A percentile compares a stretch with the other conserved stretches of the same genome.
These are phyloP conservation scores for Darevskia nairensis DNA, from an alignment of 2,797 vertebrate species.

Conservation along the genomic window DNA sequence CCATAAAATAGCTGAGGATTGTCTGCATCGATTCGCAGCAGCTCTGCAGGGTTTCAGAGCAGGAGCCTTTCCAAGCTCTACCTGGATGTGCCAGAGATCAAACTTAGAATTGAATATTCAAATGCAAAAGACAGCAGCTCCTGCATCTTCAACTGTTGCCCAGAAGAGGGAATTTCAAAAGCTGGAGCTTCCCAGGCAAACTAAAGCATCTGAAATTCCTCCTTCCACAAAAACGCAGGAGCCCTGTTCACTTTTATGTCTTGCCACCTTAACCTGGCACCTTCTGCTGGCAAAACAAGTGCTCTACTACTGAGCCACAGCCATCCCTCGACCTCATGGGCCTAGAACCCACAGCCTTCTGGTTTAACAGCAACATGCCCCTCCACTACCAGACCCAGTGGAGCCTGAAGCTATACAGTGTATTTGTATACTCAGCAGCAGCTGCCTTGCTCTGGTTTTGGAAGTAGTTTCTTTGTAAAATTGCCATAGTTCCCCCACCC, in stretches of 20 bases:
- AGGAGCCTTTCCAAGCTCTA: neutral
- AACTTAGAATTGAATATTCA: no score
- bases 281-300: neutral
- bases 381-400: neutral
- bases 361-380: neutral
- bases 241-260: no score
- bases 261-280: neutral
- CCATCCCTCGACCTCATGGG: no score
- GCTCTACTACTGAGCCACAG: neutral
- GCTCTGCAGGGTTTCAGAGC: neutral
- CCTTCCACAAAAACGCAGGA: no score
- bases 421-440: neutral
- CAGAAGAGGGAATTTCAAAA: no score
- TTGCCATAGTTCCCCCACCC: neutral
- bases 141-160: no score
- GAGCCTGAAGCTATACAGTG: neutral
- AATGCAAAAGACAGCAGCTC: no score
- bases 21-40: neutral
- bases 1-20: neutral
- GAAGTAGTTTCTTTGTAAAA: neutral
- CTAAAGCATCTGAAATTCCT: no score
- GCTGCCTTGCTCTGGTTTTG: neutral
- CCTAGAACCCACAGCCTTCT: neutral
- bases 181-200: no score
- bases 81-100: neutral